Conservation (phyloP, 2,797 vertebrate genomes). For the Pantherophis vulpinus region DNA sequence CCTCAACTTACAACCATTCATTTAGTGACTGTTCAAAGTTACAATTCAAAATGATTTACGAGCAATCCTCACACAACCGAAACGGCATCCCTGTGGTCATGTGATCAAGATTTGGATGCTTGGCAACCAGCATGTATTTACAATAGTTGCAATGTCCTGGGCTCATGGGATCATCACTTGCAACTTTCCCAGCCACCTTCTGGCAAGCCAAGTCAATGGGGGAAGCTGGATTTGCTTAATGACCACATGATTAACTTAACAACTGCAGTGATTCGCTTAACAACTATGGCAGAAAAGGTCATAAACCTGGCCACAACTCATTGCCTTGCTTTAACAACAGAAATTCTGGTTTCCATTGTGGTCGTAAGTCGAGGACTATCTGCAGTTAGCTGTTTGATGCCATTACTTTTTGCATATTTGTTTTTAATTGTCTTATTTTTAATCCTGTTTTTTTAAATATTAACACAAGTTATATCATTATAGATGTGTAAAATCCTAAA, state of each 20-base stretch:
- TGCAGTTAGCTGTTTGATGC: neutral
- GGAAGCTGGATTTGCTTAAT: neutral
- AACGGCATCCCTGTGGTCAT: neutral
- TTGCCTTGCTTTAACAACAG: neutral
- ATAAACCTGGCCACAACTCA: neutral
- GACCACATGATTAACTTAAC: neutral
- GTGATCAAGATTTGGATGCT: neutral
- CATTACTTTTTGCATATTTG: neutral
- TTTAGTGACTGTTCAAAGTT: neutral
- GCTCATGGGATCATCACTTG: neutral
- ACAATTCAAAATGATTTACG: neutral
- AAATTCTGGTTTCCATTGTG: neutral
- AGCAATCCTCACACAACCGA: neutral
- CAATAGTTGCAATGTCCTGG: neutral
- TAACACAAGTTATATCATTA: conserved; percentile 25
- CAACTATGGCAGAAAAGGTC: neutral
- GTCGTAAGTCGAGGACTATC: neutral
- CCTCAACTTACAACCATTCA: neutral
- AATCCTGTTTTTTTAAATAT: neutral
- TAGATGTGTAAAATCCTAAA: neutral
- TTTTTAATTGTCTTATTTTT: neutral
- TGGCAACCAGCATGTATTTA: neutral
- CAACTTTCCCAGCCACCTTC: neutral
- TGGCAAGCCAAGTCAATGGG: neutral
- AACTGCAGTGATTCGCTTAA: neutral